Conservation (phyloP, 2,113 vertebrate genomes). For the Strix aluco region DNA sequence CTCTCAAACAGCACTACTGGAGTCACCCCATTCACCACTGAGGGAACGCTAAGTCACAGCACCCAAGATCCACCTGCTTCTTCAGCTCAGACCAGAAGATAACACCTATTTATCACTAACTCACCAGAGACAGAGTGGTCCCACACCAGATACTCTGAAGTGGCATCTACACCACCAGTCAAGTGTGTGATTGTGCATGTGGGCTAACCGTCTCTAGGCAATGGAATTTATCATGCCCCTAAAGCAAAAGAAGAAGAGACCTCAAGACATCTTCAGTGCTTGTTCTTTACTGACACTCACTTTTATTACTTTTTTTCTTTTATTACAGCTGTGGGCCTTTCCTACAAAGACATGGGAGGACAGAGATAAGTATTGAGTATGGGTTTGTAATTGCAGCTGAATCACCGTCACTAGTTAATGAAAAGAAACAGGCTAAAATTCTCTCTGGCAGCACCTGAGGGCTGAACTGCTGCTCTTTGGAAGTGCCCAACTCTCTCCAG, state of each 20-base stretch:
- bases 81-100: neutral
- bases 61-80: neutral
- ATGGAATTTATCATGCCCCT: neutral
- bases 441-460: neutral
- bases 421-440: neutral
- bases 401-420: neutral
- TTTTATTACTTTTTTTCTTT: neutral
- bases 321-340: neutral
- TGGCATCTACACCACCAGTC: neutral
- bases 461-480: neutral
- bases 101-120: neutral
- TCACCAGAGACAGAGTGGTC: neutral
- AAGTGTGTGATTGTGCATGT: rapidly evolving
- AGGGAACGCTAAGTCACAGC: neutral
- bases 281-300: neutral
- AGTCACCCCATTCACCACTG: neutral
- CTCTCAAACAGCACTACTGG: neutral
- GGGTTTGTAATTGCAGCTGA: neutral
- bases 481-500: neutral
- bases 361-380: neutral
- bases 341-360: neutral
- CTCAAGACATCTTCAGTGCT: neutral
- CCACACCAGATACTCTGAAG: neutral
- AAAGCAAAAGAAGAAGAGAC: neutral
- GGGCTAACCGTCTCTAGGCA: neutral